Evolutionary conservation across 2,888 invertebrate genomes (phyloP).

Genomic region (Polydesmus complanatus): DNA sequence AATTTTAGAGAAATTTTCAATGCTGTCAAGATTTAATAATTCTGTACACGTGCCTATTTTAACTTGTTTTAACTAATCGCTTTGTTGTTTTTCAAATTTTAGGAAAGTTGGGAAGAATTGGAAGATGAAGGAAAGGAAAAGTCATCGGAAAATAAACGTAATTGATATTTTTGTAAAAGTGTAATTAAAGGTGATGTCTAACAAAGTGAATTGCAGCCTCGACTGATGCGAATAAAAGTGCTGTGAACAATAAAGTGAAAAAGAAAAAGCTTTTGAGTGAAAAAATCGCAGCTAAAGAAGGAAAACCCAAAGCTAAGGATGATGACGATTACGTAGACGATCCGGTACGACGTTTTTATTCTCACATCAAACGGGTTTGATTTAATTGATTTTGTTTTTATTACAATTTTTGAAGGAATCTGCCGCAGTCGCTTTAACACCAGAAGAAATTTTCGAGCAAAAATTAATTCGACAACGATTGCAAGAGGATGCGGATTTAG

Average conservation of each 20-base stretch:
- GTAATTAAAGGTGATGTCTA: too few relatives aligned
- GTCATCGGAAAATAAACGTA: constrained; percentile 10
- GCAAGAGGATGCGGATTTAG: constrained; percentile 75
- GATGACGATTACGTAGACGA: constrained; percentile 33
- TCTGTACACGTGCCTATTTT: too few relatives aligned
- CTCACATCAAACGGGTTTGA: background rate
- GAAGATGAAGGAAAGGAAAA: constrained; percentile 40
- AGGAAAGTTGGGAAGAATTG: constrained; percentile 93
- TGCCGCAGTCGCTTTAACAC: constrained; percentile 34
- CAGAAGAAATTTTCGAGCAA: constrained; percentile 62
- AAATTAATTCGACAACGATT: constrained; percentile 63
- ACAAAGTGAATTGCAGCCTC: background rate
- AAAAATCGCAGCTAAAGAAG: constrained; percentile 74
- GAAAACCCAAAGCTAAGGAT: constrained; percentile 35
- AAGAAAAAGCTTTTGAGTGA: constrained; percentile 50
- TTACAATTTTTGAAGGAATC: background rate
- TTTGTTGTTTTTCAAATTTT: too few relatives aligned
- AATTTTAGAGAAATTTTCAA: too few relatives aligned
- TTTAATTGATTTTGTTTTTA: background rate
- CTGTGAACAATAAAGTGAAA: constrained; percentile 18
- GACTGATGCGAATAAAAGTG: background rate
- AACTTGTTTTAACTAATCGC: too few relatives aligned
- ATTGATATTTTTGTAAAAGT: background rate
- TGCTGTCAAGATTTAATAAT: too few relatives aligned
- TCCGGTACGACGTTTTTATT: background rate